Conservation (phyloP, 2,888 invertebrate genomes). For the Tenthredo amoena region DNA sequence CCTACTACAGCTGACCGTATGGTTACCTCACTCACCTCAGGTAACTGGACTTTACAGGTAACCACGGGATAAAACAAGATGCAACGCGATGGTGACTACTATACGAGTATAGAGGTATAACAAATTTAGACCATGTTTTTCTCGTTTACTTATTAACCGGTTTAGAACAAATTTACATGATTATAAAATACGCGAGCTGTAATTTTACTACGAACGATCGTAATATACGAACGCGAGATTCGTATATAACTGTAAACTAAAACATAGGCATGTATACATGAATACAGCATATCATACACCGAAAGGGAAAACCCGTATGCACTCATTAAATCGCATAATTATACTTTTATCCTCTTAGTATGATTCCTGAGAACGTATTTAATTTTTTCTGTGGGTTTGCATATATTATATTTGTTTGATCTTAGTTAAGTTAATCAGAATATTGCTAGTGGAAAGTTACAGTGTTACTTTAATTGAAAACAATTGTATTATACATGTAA, state of each 20-base stretch:
- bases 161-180: conserved; percentile 22
- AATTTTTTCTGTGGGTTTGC: background rate
- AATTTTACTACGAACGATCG: background rate
- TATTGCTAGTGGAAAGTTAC: background rate
- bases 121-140: background rate
- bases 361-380: background rate
- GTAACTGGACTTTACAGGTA: conserved; percentile 42
- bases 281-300: background rate
- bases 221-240: background rate
- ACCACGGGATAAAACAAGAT: conserved; percentile 7
- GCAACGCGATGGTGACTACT: background rate
- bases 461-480: no score
- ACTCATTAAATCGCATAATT: background rate
- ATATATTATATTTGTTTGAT: background rate
- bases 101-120: background rate
- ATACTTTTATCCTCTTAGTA: background rate
- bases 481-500: background rate
- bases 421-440: background rate
- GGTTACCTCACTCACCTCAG: conserved; percentile 37
- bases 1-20: background rate
- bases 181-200: background rate
- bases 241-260: background rate
- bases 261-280: background rate
- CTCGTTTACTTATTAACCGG: conserved; percentile 13
- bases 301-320: background rate